Evolutionary conservation across 2,888 invertebrate genomes (phyloP), one percentile per base, ranked within the genome.

Genomic region (Himalopsyche anomala): DNA sequence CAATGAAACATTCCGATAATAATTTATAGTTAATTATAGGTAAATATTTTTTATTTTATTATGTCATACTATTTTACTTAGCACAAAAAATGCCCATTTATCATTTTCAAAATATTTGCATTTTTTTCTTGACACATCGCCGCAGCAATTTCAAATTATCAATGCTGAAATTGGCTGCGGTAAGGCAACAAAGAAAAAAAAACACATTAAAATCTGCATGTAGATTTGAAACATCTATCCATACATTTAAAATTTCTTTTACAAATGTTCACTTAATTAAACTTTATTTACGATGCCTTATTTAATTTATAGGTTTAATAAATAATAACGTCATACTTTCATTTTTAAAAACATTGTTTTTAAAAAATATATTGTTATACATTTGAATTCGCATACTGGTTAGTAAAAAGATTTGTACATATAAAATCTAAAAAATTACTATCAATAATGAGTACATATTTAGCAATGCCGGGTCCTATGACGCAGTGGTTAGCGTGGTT

Each of bases 71-170:
- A 51, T 51, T 51, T 51, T 51, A 62, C 19, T 62, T 62, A 9
- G 62, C 6, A 28, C 11, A 62, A 62, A 19, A 62, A 69, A 38
- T 5, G 9, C 19, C 12, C 28, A 74, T 74, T 74, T 74, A 74
- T 74, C 74, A 74, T 36, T 74, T 36, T 74, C 28, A 38, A 74
- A 74, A 74, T 74, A 74, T 74, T 74, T 74, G 74, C 74, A 74
- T 74, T 74, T 74, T 74, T 74, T 28, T 28, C 28, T 28, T 5
- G 74, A 38, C 74, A 36, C 74, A 74, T 74, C 36, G 36, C 74
- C 38, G 74, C 74, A 74, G 12, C 74, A 74, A 28, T 74, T 74
- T 36, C 8, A 74, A 74, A 74, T 74, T 74, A 74, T 74, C 74
- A 74, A 74, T 36, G 36, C 74, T 36, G 74, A 74, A 74, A 74